Evolutionary conservation across 2,797 vertebrate genomes (phyloP).

Genomic region (Peromyscus nudipes): DNA sequence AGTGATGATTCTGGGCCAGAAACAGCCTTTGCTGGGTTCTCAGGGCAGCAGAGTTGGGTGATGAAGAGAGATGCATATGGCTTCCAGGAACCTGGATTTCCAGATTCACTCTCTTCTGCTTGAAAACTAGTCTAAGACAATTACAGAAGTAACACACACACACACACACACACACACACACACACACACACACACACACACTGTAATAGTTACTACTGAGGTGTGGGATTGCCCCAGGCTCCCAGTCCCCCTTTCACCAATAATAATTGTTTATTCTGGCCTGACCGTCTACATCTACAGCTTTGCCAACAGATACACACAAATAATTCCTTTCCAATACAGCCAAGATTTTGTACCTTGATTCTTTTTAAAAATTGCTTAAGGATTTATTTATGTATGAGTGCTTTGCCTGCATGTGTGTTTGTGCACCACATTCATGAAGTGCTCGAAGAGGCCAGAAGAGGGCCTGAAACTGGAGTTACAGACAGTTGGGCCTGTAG

Average conservation of each 20-base stretch:
- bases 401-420: background rate
- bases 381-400: background rate
- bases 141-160: background rate
- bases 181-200: background rate
- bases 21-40: background rate
- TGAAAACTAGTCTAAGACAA: slow-evolving; percentile 41
- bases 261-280: slow-evolving; percentile 18
- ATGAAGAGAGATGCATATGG: background rate
- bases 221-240: background rate
- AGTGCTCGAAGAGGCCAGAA: background rate
- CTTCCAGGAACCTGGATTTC: background rate
- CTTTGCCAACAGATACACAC: background rate
- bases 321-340: slow-evolving; percentile 12
- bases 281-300: background rate
- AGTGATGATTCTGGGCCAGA: background rate
- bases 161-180: background rate
- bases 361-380: background rate
- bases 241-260: background rate
- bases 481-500: background rate
- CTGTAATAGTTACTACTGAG: slow-evolving; percentile 20
- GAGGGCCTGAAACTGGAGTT: background rate
- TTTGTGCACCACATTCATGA: background rate
- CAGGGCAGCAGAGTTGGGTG: background rate
- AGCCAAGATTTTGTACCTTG: background rate
- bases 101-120: slow-evolving; percentile 13